These are phyloP conservation scores for Oreotrochilus melanogaster DNA, from an alignment of 2,113 vertebrate genomes.

Conservation along the genomic window DNA sequence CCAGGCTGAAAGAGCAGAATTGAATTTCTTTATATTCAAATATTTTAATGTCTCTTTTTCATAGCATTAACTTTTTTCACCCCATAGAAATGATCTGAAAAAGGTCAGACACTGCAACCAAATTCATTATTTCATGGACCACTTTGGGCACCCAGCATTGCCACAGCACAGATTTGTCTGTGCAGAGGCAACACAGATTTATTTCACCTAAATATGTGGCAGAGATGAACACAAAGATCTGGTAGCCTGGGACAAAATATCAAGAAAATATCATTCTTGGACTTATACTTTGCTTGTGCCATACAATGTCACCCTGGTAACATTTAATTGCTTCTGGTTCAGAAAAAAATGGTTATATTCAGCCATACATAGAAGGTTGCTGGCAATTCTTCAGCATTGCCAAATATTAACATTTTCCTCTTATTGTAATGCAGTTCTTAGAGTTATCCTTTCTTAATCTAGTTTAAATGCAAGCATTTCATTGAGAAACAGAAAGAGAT, in stretches of 20 bases:
- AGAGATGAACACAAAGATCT: neutral
- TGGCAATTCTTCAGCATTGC: neutral
- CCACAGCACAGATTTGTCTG: neutral
- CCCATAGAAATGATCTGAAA: neutral
- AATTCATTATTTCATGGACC: neutral
- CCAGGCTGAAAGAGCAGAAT: neutral
- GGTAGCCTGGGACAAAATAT: neutral
- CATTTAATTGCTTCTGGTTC: neutral
- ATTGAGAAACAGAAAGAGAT: neutral
- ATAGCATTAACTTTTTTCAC: neutral
- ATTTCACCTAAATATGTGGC: neutral
- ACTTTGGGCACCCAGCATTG: neutral
- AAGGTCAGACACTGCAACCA: neutral
- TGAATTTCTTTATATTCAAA: neutral
- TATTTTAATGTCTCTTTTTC: neutral
- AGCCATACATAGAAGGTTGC: accelerated
- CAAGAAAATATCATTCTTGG: accelerated
- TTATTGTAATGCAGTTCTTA: neutral
- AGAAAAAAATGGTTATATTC: neutral
- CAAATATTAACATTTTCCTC: neutral
- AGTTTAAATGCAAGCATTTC: neutral
- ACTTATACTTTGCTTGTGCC: neutral
- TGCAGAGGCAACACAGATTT: neutral
- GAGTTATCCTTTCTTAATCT: neutral
- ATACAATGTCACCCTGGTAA: neutral